Base-by-base conservation (phyloP, 2,888 invertebrate species). In the Neuroscelio doddi region DNA sequence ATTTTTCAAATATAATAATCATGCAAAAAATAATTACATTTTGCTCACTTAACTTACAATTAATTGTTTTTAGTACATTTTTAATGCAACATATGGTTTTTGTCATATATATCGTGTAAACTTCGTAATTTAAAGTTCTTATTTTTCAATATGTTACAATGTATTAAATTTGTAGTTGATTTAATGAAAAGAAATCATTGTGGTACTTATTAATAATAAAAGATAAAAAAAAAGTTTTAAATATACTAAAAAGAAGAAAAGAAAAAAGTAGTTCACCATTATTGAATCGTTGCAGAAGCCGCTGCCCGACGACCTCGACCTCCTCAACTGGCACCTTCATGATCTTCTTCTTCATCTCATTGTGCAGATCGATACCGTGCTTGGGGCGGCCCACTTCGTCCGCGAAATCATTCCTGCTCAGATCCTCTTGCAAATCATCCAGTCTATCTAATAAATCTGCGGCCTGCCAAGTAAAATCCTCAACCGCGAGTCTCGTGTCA, bases 381-480 rank as follows among this genome's bases (percentile, higher is more conserved):
- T 97, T 93, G 12, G 98, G 96, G 45, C 95, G 93, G 53, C 91
- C 92, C 15, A 97, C 95, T 86, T 98, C 97, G 79, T 97, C 96
- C 0, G 98, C 97, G 80, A 96, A 95, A 80, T 97, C 97, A 70
- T 94, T 95, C 70, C 96, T 90, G 50, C 93, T 93, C 50, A 98
- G 89, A 84, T 97, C 96, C 82, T 96, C 96, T 81, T 96, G 94
- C 67, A 97, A 87, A 80, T 96, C 95, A 79, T 98, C 97, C 63
- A 98, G 88, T 68, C 96, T 90, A 83, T 96, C 96, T 64, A 97
- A 88, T 68, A 97, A 88, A 84, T 98, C 98, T 44, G 94, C 92
- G 1, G 96, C 95, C 87, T 96, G 96, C 96, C 97, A 97, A 76
- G 94, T 92, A 85, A 98, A 94, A 81, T 97, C 96, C 86, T 98